These are phyloP conservation scores for Leucania comma DNA, from an alignment of 2,888 invertebrate genomes.

Conservation along the genomic window DNA sequence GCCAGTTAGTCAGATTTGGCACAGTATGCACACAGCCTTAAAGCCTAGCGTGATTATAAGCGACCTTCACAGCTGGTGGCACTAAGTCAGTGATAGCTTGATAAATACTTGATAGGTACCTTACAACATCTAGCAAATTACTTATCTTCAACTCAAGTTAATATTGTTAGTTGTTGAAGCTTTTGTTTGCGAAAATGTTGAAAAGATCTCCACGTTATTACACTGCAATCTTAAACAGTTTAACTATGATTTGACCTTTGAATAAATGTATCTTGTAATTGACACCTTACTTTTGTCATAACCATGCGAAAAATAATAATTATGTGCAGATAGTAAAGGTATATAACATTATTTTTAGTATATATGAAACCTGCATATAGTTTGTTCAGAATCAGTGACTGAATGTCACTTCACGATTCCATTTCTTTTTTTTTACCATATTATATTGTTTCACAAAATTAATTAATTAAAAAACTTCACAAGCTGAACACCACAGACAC, in stretches of 20 bases:
- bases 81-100: conserved; percentile 27
- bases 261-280: not conserved
- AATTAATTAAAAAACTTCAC: too few relatives aligned
- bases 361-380: too few relatives aligned
- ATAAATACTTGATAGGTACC: conserved; percentile 13
- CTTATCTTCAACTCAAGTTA: conserved; percentile 22
- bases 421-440: too few relatives aligned
- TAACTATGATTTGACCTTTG: not conserved
- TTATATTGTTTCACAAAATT: too few relatives aligned
- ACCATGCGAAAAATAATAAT: too few relatives aligned
- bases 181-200: conserved; percentile 11
- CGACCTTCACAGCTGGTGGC: conserved; percentile 39
- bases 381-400: too few relatives aligned
- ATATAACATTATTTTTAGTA: too few relatives aligned
- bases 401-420: too few relatives aligned
- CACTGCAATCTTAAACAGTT: not conserved
- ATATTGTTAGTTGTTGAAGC: not conserved
- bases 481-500: too few relatives aligned
- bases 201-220: conserved; percentile 1
- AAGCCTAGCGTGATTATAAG: conserved; percentile 12
- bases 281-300: not conserved
- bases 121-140: conserved; percentile 31
- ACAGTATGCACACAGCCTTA: not conserved
- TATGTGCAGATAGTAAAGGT: too few relatives aligned
- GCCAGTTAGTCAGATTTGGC: not conserved